A percentile compares a stretch with the other conserved stretches of the same genome.
Evolutionary conservation across 1,140 invertebrate genomes (phyloP).

Genomic region (Zaprionus ghesquierei): DNA sequence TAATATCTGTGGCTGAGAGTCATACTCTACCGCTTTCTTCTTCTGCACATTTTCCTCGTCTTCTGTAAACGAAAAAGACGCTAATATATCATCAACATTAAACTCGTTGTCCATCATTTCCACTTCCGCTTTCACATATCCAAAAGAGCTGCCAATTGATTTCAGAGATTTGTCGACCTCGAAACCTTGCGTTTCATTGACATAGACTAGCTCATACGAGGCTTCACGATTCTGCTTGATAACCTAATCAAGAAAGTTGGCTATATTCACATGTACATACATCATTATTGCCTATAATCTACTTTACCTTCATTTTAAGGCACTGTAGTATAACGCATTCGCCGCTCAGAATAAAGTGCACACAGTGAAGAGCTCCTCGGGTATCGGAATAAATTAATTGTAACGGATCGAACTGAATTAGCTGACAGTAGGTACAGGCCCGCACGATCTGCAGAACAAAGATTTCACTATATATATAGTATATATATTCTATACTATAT

Average conservation of each 20-base stretch:
- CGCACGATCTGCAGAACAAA: conserved; percentile 41
- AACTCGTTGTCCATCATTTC: not conserved
- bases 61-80: conserved; percentile 24
- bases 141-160: not conserved
- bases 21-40: conserved; percentile 5
- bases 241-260: conserved; percentile 1
- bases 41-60: not conserved
- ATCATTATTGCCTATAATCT: not conserved
- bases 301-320: conserved; percentile 63
- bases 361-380: conserved; percentile 54
- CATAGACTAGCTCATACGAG: conserved; percentile 2
- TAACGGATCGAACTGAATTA: conserved; percentile 66
- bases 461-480: not conserved
- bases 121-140: not conserved
- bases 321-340: conserved; percentile 77
- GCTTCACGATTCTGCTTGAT: not conserved
- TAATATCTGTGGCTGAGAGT: not conserved
- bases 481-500: not conserved
- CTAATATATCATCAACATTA: conserved; percentile 21
- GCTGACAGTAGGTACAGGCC: conserved; percentile 52
- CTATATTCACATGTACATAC: not conserved
- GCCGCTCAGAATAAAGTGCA: conserved; percentile 75
- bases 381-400: conserved; percentile 71
- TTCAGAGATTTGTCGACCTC: not conserved
- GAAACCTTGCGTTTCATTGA: not conserved